Base-by-base conservation (phyloP, 2,888 invertebrate genomes). In the Cetonia aurata region DNA sequence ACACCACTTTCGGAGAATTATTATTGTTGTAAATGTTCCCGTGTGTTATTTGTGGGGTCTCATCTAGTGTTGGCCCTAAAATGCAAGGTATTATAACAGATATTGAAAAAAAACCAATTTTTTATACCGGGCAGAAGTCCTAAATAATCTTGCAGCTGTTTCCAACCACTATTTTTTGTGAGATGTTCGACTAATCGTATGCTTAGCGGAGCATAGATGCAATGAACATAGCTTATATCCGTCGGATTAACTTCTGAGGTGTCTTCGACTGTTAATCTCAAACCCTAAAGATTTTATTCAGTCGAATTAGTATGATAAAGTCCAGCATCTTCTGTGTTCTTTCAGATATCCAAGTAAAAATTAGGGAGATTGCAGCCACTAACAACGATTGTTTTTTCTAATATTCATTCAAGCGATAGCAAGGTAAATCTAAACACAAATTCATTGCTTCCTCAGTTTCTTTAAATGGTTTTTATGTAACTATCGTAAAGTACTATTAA, bases 141-240 rank as follows among this genome's bases (percentile, higher is more conserved):
- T 41, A 98, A 86, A 53, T 95, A 92, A 78, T 97, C 96, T 79
- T 93, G 93, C 17, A 98, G 89, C 68, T 92, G 91, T 74, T 91
- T 89, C 92, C 93, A 92, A 2, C 93, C 92, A 9, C 90, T 89
- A 74, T 91, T 91, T 81, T 91, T 92, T 0, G 92, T 69, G 42
- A 93, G 88, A 79, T 94, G 92, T 80, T 96, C 95, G 13, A 92
- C 91, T 65, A 98, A 89, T 37, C 98, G 89, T 1, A 96, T 93
- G 65, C 95, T 95, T 46, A 99, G 84, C 0, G 99, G 98, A 0
- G 98, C 97, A 84, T 98, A 99, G 80, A 94, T 95, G 80, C 94
- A 95, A 81, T 95, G 95, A 42, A 97, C 93, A 80, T 96, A 98
- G 75, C 95, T 93, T 67, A 96, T 95, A 80, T 98, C 97, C 72